Evolutionary conservation across 1,140 invertebrate genomes (phyloP), one percentile per base, ranked within the genome.

Genomic region (Polypedilum vanderplanki): DNA sequence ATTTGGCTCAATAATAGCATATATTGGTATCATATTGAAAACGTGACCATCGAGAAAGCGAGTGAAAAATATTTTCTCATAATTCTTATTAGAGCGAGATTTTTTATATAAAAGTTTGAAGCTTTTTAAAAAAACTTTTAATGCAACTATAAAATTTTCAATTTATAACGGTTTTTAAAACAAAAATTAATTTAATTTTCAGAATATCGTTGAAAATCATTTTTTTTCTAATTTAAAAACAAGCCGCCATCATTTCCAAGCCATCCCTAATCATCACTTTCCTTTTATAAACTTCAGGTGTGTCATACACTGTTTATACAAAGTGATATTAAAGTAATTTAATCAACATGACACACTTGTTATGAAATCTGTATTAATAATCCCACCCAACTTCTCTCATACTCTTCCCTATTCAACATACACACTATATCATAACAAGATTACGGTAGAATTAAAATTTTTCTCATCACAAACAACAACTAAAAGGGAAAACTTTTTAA

Each of bases 31-130:
- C 20, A 22, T 20, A 70, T 70, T 70, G 65, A 70, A 70, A 20
- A 70, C 65, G 65, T 70, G 65, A 70, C 65, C 65, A 70, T 70
- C 15, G 12, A 57, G n/a, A 57, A 57, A 57, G 46, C 41, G 12
- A 57, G 46, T 12, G n/a, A 57, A n/a, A 57, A 57, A 57, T n/a
- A n/a, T 46, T 8, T 46, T 46, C 15, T 46, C 41, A 46, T 46
- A n/a, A 33, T 33, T 33, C n/a, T 33, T 33, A 33, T 33, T 33
- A 33, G 24, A n/a, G n/a, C n/a, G n/a, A n/a, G n/a, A n/a, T n/a
- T n/a, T n/a, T n/a, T n/a, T n/a, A n/a, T n/a, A n/a, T n/a, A n/a
- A n/a, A n/a, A n/a, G n/a, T n/a, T n/a, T n/a, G n/a, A n/a, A n/a
- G n/a, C n/a, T n/a, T n/a, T n/a, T n/a, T n/a, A n/a, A n/a, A n/a